Evolutionary conservation across 2,113 vertebrate species (phyloP).

Genomic region (Albula glossodonta): DNA sequence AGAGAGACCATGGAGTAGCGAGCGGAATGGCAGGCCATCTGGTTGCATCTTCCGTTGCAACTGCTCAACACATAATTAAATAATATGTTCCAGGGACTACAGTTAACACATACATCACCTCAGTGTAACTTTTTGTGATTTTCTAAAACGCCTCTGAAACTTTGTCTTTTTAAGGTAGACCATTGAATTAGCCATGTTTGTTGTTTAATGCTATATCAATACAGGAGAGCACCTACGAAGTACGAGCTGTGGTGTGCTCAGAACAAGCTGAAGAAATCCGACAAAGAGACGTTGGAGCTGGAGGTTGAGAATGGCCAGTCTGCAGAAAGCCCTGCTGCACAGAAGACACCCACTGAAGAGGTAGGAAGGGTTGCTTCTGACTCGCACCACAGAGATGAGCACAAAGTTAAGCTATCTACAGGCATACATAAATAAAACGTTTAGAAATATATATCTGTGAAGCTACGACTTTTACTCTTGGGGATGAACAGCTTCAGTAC

Average conservation of each 20-base stretch:
- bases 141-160: background rate
- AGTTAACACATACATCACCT: too few relatives aligned
- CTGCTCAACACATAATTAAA: too few relatives aligned
- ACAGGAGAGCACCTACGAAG: conserved; percentile 15
- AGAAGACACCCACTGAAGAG: background rate
- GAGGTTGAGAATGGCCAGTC: background rate
- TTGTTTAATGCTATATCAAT: background rate
- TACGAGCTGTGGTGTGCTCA: conserved; percentile 21
- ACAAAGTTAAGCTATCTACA: background rate
- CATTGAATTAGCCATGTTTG: background rate
- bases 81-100: too few relatives aligned
- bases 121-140: too few relatives aligned
- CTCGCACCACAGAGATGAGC: background rate
- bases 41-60: too few relatives aligned
- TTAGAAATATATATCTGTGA: too few relatives aligned
- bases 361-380: background rate
- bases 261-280: background rate
- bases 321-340: background rate
- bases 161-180: background rate
- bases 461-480: too few relatives aligned
- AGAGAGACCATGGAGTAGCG: too few relatives aligned
- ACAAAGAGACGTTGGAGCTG: background rate
- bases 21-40: too few relatives aligned
- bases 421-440: background rate
- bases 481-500: too few relatives aligned